Percentiles rank a stretch among this genome's conserved stretches.
phyloP scores from a whole-genome alignment of 2,113 vertebrate species.

The Ornithorhynchus anatinus region DNA sequence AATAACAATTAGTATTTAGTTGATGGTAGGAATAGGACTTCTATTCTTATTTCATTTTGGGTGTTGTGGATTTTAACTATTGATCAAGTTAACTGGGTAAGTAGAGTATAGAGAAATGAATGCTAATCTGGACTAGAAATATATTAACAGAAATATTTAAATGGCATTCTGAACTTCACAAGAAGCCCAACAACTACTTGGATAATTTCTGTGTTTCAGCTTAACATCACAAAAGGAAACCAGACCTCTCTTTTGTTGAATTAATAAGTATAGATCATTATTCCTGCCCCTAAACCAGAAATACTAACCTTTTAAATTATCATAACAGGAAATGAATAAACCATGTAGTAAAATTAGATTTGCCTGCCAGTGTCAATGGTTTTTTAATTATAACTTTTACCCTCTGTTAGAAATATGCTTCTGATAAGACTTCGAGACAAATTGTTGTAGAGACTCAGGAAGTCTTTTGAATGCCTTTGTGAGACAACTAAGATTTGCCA shows the following conservation, averaged over 20 bases:
- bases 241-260: background rate
- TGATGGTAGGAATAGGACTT: no score
- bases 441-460: background rate
- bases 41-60: no score
- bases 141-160: constrained; percentile 35
- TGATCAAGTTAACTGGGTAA: no score
- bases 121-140: constrained; percentile 49
- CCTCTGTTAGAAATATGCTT: constrained; percentile 20
- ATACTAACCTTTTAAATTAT: constrained; percentile 36
- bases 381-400: constrained; percentile 21
- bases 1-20: no score
- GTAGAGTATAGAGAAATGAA: no score
- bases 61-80: no score
- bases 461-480: background rate
- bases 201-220: background rate
- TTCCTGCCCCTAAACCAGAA: constrained; percentile 33
- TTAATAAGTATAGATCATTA: constrained; percentile 42
- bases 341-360: constrained; percentile 31
- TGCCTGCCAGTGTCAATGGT: background rate
- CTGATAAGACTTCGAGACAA: background rate
- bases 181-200: background rate
- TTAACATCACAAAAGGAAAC: constrained; percentile 27
- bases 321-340: constrained; percentile 12
- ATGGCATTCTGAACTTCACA: constrained; percentile 44
- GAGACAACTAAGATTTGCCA: background rate